Conservation (phyloP, 2,113 vertebrate genomes). For the Anseranas semipalmata region DNA sequence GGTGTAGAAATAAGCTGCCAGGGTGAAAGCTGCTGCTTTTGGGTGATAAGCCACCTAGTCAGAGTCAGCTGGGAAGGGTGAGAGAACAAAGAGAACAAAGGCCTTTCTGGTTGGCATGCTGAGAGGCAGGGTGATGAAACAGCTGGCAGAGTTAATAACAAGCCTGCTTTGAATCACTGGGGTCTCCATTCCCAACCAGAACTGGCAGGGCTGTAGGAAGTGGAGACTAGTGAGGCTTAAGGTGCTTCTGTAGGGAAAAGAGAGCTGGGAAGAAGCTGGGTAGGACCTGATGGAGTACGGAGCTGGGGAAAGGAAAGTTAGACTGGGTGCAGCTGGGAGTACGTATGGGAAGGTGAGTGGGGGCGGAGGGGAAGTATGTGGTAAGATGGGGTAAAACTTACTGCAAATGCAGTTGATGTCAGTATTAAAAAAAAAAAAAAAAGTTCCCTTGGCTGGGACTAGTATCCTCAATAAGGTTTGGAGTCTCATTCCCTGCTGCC, state of each 20-base stretch:
- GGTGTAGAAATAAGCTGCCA: neutral
- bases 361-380: neutral
- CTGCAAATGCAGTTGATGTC: neutral
- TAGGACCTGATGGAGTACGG: neutral
- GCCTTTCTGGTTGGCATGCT: neutral
- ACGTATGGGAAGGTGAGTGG: neutral
- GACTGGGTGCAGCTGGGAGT: neutral
- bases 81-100: constrained; percentile 45
- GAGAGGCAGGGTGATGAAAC: constrained; percentile 16
- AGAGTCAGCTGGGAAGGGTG: neutral
- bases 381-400: neutral
- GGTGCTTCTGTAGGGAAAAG: neutral
- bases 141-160: constrained; percentile 14
- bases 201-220: neutral
- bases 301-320: neutral
- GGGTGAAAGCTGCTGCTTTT: constrained; percentile 37
- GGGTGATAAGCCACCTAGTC: constrained; percentile 51
- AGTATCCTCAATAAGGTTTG: neutral
- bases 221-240: neutral
- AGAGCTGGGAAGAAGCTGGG: neutral
- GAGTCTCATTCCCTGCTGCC: neutral
- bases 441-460: neutral
- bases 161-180: neutral
- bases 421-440: neutral
- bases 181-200: neutral